Conservation (phyloP, 2,113 vertebrate species). For the Tragelaphus imberbis region DNA sequence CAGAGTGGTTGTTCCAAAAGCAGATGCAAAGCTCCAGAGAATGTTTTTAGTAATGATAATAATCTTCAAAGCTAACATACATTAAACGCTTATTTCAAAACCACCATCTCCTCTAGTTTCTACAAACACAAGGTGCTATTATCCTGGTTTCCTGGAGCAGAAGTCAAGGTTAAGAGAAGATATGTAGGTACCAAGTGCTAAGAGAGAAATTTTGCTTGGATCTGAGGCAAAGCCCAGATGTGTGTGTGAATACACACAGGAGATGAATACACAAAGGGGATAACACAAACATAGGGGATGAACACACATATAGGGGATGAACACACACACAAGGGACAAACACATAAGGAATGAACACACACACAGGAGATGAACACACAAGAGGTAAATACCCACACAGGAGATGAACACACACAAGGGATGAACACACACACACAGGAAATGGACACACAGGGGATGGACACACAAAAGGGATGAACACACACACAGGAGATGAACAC, state of each 20-base stretch:
- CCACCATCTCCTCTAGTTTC: background rate
- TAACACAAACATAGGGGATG: no score
- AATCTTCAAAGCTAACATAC: constrained; percentile 7
- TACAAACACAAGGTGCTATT: background rate
- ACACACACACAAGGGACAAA: background rate
- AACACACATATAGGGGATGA: background rate
- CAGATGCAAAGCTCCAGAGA: background rate
- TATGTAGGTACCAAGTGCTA: background rate
- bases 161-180: background rate
- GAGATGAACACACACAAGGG: background rate
- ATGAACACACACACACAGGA: background rate
- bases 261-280: background rate
- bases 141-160: background rate
- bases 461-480: background rate
- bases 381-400: background rate
- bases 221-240: background rate
- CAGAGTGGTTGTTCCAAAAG: background rate
- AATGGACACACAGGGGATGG: background rate
- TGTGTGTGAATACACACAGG: background rate
- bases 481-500: background rate
- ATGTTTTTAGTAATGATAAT: constrained; percentile 2
- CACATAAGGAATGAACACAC: background rate
- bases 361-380: background rate
- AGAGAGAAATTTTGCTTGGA: background rate
- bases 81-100: background rate